A percentile compares a stretch with the other conserved stretches of the same genome.
Evolutionary conservation across 1,140 invertebrate genomes (phyloP).

Genomic region (Monomorium pharaonis): DNA sequence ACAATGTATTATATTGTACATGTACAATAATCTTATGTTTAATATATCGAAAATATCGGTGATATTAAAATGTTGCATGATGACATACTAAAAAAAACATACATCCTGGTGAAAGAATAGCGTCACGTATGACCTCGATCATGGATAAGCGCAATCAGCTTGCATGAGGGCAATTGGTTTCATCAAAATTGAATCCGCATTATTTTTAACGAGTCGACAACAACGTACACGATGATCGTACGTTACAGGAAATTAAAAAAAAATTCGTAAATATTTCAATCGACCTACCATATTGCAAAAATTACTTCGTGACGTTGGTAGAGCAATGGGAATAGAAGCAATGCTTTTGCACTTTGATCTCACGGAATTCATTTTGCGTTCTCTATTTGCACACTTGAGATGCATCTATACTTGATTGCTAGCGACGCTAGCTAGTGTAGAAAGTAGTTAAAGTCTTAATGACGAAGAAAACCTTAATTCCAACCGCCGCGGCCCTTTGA

Average conservation of each 20-base stretch:
- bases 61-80: background rate
- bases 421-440: background rate
- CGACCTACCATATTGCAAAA: background rate
- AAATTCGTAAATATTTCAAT: constrained; percentile 16
- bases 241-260: background rate
- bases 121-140: constrained; percentile 1
- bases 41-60: background rate
- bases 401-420: background rate
- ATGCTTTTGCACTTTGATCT: constrained; percentile 31
- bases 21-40: background rate
- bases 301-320: background rate
- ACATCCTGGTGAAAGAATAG: constrained; percentile 27
- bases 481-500: background rate
- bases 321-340: background rate
- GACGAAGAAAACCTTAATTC: constrained; percentile 29
- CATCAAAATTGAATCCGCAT: constrained; percentile 52
- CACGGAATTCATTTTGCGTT: constrained; percentile 26
- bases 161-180: constrained; percentile 11
- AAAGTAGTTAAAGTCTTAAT: constrained; percentile 53
- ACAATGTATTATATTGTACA: no score
- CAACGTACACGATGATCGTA: background rate
- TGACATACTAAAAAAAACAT: constrained; percentile 7
- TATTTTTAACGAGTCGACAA: background rate
- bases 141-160: constrained; percentile 32
- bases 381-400: background rate